Base-by-base conservation (phyloP, 2,113 vertebrate genomes). In the Smithornis capensis region DNA sequence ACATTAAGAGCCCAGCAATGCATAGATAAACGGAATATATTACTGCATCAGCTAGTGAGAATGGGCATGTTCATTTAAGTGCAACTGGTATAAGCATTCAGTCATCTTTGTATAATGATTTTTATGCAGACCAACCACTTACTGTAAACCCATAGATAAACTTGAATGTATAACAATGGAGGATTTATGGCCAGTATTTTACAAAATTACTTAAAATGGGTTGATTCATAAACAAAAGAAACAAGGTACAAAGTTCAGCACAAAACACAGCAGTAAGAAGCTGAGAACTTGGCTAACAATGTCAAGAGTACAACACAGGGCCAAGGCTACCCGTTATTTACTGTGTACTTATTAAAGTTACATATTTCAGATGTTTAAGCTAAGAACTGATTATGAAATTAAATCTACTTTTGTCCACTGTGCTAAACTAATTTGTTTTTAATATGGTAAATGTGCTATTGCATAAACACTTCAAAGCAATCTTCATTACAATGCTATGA, bases 21-120 rank as follows among this genome's bases (percentile, higher is more conserved):
- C 99, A 99, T 99, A 99, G 99, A 98, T 99, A 98, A 99, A 98
- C 87, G 98, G 98, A 99, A 98, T 98, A 98, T 97, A 98, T 98
- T 98, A 98, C 98, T 98, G 98, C 98, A 98, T 98, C 98, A 98
- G 98, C 96, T 97, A 98, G 97, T 93, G 97, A 98, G 95, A 97
- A 98, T 97, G 98, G 98, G 97, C 95, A 70, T 97, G 97, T 95
- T 98, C 95, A 94, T 95, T 97, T 97, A 98, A 98, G 96, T 97
- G 97, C 98, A 98, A 98, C 98, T 98, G 98, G 97, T 97, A 97
- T 97, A 96, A 97, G 97, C 98, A 97, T 98, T 98, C 98, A 97
- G 98, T 98, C 98, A 98, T 96, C 95, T 96, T 92, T 87, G 95
- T 95, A 88, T 93, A 76, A 96, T 86, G 78, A 69, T 84, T 95